Evolutionary conservation across 2,888 invertebrate species (phyloP).

Genomic region (Nephrotoma flavescens): DNA sequence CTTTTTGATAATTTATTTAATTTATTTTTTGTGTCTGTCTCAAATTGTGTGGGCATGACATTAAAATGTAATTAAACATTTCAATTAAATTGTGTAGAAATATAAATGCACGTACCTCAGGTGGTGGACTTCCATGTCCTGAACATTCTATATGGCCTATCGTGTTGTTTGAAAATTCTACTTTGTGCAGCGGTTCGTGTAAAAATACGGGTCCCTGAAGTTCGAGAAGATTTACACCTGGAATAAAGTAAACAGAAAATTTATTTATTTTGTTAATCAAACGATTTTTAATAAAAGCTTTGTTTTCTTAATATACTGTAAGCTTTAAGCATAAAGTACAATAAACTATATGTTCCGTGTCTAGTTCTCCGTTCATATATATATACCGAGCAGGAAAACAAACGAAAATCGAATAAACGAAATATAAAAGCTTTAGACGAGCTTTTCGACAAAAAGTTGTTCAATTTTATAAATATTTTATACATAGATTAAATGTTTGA

Average conservation of each 20-base stretch:
- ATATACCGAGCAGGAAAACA: neutral
- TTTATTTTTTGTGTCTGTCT: too few species aligned
- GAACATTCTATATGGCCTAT: slow-evolving; percentile 55
- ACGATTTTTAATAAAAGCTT: too few species aligned
- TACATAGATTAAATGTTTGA: neutral
- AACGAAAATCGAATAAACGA: neutral
- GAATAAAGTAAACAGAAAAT: slow-evolving; percentile 18
- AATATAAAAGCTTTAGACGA: neutral
- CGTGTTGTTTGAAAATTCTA: slow-evolving; percentile 64
- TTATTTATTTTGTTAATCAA: too few species aligned
- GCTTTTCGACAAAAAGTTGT: neutral
- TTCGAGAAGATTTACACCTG: slow-evolving; percentile 35
- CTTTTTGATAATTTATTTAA: neutral
- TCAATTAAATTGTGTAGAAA: too few species aligned
- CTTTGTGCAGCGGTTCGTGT: slow-evolving; percentile 54
- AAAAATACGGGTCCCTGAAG: slow-evolving; percentile 53
- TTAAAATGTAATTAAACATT: neutral
- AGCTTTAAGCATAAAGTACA: neutral
- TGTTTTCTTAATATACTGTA: neutral
- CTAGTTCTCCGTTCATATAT: neutral
- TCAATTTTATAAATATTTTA: neutral
- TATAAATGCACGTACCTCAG: slow-evolving; percentile 36
- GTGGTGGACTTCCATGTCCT: slow-evolving; percentile 50
- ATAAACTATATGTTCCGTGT: neutral
- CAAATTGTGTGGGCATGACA: neutral